A percentile compares a stretch with the other conserved stretches of the same genome.
phyloP scores from a whole-genome alignment of 2,113 vertebrate genomes.

The Lipotes vexillifer region DNA sequence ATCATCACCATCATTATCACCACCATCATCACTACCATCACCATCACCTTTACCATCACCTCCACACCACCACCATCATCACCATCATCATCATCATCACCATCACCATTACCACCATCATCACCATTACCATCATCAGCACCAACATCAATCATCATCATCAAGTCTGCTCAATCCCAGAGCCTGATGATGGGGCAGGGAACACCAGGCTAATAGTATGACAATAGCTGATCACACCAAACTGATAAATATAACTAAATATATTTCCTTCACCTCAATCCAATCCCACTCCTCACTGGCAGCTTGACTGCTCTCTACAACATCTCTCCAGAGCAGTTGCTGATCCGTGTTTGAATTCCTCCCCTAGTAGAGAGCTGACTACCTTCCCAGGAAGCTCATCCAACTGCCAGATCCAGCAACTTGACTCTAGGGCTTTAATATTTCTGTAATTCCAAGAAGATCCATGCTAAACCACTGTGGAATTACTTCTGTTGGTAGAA shows the following conservation, averaged over 20 bases:
- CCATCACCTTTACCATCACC: accelerated
- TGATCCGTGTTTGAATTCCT: background rate
- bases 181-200: background rate
- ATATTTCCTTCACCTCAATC: background rate
- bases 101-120: no score
- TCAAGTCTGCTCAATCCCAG: background rate
- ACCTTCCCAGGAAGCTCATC: background rate
- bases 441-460: background rate
- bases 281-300: background rate
- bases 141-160: background rate
- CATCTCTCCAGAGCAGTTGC: background rate
- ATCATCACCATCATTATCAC: accelerated
- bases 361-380: background rate
- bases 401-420: background rate
- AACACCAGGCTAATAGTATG: background rate
- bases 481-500: background rate
- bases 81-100: accelerated
- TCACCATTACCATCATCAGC: accelerated
- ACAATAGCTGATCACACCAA: background rate
- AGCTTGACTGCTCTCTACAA: background rate
- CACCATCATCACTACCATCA: accelerated
- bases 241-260: background rate
- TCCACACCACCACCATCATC: accelerated
- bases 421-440: background rate
- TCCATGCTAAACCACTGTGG: background rate